A percentile compares a stretch with the other conserved stretches of the same genome.
Evolutionary conservation across 2,888 invertebrate genomes (phyloP).

Genomic region (Acanthosepion lycidas): DNA sequence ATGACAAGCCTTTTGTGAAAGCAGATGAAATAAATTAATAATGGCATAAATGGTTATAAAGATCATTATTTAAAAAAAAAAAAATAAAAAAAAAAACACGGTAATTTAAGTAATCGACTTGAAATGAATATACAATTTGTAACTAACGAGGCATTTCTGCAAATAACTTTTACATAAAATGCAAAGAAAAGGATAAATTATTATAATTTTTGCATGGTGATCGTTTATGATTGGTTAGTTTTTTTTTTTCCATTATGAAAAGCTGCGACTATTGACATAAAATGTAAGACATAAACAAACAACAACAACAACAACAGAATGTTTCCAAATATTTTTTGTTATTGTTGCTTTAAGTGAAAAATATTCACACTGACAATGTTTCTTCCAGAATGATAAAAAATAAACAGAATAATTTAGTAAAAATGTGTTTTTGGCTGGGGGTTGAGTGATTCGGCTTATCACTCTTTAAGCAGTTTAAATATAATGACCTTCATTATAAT

Average conservation of each 20-base stretch:
- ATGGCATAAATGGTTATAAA: background rate
- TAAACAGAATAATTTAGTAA: background rate
- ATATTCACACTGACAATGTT: background rate
- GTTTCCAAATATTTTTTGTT: background rate
- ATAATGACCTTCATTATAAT: background rate
- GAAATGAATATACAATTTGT: background rate
- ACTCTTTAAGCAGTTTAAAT: background rate
- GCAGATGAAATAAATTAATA: background rate
- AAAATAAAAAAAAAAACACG: background rate
- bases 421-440: background rate
- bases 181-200: background rate
- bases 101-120: background rate
- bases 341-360: background rate
- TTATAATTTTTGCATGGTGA: background rate
- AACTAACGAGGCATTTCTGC: background rate
- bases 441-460: background rate
- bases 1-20: background rate
- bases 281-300: background rate
- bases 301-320: too few species aligned
- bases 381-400: background rate
- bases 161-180: background rate
- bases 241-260: background rate
- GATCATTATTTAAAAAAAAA: background rate
- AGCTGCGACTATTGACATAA: background rate
- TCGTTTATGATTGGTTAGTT: background rate